phyloP scores from a whole-genome alignment of 1,140 invertebrate species.

The Harpegnathos saltator region DNA sequence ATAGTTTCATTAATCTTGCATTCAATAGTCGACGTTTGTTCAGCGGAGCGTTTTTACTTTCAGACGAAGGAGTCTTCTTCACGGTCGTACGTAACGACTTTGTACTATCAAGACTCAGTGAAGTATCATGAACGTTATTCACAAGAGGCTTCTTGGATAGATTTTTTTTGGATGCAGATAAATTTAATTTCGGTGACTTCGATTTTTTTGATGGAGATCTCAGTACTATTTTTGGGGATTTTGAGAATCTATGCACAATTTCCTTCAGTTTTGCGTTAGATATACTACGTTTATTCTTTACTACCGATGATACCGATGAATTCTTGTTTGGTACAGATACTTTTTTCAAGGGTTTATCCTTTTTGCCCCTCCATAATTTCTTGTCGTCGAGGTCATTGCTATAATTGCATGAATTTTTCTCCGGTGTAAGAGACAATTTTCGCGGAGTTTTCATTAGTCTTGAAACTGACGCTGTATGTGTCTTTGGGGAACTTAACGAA shows the following conservation, averaged over 20 bases:
- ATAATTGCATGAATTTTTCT: background rate
- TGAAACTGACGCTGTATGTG: conserved; percentile 3
- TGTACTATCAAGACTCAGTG: background rate
- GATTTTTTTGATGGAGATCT: conserved; percentile 54
- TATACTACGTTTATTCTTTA: background rate
- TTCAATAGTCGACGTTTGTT: background rate
- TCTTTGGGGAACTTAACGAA: conserved; percentile 41
- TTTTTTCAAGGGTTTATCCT: background rate
- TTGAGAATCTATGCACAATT: conserved; percentile 57
- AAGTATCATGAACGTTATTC: background rate
- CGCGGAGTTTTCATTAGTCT: conserved; percentile 26
- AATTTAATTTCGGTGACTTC: conserved; percentile 22
- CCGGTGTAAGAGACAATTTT: conserved; percentile 37
- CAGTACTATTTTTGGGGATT: conserved; percentile 72
- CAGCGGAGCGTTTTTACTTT: background rate
- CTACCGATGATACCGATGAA: background rate
- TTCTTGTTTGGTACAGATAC: background rate
- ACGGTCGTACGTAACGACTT: conserved; percentile 34
- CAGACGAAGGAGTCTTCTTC: background rate
- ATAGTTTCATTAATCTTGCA: conserved; percentile 1
- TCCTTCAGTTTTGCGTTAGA: background rate
- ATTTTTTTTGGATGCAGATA: background rate
- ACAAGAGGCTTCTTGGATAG: background rate
- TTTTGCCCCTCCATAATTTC: background rate
- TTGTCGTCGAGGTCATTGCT: no score